Evolutionary conservation across 2,113 vertebrate genomes (phyloP), one percentile per base, ranked within the genome.

Genomic region (Himantopus leucocephalus): DNA sequence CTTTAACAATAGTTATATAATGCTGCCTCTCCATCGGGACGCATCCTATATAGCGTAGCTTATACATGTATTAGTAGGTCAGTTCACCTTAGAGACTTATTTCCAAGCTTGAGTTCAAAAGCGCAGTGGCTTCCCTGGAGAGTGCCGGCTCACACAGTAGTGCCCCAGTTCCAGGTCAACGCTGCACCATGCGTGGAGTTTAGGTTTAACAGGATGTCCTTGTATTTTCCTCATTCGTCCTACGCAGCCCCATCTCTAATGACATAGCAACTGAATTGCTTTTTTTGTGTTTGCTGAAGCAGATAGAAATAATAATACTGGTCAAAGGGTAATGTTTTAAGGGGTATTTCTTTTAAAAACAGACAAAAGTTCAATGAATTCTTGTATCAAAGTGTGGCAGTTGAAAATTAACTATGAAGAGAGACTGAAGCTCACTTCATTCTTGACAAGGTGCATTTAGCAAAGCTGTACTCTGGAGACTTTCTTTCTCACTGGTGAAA

Each of bases 11-110:
- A 70, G 24, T n/a, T 86, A 41, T 5, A 35, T 52, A 71, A 81
- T 39, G 41, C 29, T 2, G 0, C 43, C 26, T 74, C 8, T 80
- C 63, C 2, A 0, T 34, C 0, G 0, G 78, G 47, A 67, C 4
- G 2, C n/a, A 79, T 76, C 22, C 78, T 85, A 34, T 45, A 30
- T 23, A 37, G 6, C 8, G 4, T 27, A 56, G 21, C 35, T 77
- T 81, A 39, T 43, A 26, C 18, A 12, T 5, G 5, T 48, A 5
- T 72, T 75, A 68, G 52, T 52, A 75, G 47, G 67, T 17, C 24
- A 22, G 32, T 34, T 90, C 55, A 52, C 32, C 34, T 85, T 32
- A 47, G 43, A 67, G 47, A 29, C 24, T 45, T 30, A 11, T 86
- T 88, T 71, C 27, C 60, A 63, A 63, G 68, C 17, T 27, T 8